Evolutionary conservation across 2,888 invertebrate genomes (phyloP).

Genomic region (Catocala fraxini): DNA sequence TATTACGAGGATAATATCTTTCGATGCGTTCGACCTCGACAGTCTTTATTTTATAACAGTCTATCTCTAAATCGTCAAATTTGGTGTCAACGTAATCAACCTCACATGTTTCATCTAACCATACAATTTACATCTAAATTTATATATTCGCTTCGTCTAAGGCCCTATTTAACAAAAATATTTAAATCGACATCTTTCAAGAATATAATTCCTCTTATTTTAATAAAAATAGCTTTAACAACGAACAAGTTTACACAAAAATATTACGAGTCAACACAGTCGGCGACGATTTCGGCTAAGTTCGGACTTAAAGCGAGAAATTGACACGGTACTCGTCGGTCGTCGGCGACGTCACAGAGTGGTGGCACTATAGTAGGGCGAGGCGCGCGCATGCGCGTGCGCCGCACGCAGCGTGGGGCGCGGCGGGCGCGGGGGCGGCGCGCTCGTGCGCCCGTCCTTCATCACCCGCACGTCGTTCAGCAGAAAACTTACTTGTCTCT

Average conservation of each 20-base stretch:
- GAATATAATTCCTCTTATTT: conserved; percentile 84
- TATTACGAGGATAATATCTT: conserved; percentile 67
- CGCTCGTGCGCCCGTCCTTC: conserved; percentile 89
- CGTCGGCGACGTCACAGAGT: conserved; percentile 72
- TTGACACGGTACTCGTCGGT: conserved; percentile 76
- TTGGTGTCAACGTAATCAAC: conserved; percentile 79
- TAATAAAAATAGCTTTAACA: conserved; percentile 86
- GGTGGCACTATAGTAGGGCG: conserved; percentile 76
- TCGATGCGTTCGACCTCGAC: conserved; percentile 83
- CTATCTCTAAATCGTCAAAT: conserved; percentile 75
- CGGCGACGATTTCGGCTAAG: conserved; percentile 77
- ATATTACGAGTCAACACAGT: conserved; percentile 83
- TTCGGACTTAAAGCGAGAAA: conserved; percentile 85
- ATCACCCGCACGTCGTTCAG: conserved; percentile 93
- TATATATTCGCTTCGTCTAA: conserved; percentile 76
- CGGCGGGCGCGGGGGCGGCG: conserved; percentile 67
- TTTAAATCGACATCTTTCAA: conserved; percentile 80
- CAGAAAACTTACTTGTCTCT: conserved; percentile 95
- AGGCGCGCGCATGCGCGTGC: conserved; percentile 59
- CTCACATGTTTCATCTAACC: conserved; percentile 78
- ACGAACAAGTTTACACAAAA: conserved; percentile 85
- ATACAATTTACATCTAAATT: conserved; percentile 81
- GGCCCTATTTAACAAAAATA: conserved; percentile 87
- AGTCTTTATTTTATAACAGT: conserved; percentile 81
- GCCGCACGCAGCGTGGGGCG: conserved; percentile 62